Percentiles rank a stretch among this genome's conserved stretches.
Conservation (phyloP, 2,797 vertebrate genomes). For the Syndactyla subalaris region DNA sequence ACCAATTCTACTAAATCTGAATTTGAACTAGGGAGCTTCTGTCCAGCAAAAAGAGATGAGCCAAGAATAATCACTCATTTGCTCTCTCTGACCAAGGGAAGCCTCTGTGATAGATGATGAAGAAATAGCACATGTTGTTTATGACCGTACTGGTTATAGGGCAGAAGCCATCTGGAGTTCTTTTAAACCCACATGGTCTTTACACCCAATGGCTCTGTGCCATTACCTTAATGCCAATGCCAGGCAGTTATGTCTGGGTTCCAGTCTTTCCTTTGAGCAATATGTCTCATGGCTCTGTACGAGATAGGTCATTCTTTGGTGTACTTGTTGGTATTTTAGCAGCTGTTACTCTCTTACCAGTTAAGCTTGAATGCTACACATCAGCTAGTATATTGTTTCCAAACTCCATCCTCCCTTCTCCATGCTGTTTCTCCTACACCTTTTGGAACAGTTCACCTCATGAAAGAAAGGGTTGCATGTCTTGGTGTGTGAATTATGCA, state of each 20-base stretch:
- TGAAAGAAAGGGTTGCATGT: not conserved
- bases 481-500: not conserved
- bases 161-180: slow-evolving; percentile 44
- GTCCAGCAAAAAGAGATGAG: slow-evolving; percentile 35
- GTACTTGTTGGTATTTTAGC: not conserved
- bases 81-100: slow-evolving; percentile 14
- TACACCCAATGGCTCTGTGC: not conserved
- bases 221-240: not conserved
- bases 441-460: not conserved
- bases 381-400: not conserved
- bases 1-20: slow-evolving; percentile 22
- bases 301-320: not conserved
- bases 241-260: slow-evolving; percentile 15
- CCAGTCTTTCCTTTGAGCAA: not conserved
- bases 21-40: not conserved
- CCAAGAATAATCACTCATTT: slow-evolving; percentile 45
- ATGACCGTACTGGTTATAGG: not conserved
- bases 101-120: slow-evolving; percentile 19
- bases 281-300: not conserved
- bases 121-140: slow-evolving; percentile 46
- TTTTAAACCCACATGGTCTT: slow-evolving; percentile 13
- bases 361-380: not conserved
- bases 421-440: not conserved
- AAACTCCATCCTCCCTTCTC: not conserved
- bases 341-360: not conserved